These are phyloP conservation scores for Desmodus rotundus DNA, from an alignment of 2,113 vertebrate species.

Conservation along the genomic window DNA sequence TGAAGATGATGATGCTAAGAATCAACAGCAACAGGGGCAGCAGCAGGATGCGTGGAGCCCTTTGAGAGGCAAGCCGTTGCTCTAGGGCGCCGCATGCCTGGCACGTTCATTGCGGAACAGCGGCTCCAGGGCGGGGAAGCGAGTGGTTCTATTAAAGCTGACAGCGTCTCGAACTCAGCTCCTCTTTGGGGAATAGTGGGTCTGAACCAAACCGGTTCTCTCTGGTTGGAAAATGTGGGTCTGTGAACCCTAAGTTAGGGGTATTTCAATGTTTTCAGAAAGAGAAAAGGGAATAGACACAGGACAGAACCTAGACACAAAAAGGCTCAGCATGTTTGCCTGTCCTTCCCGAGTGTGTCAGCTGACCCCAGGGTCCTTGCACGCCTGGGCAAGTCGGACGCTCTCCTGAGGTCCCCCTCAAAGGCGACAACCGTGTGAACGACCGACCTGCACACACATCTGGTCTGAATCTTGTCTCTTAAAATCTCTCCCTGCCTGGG, in stretches of 20 bases:
- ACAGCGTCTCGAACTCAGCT: neutral
- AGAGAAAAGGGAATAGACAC: neutral
- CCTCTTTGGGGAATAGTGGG: neutral
- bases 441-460: too few species aligned
- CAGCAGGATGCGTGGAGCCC: too few species aligned
- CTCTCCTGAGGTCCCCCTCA: too few species aligned
- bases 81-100: too few species aligned
- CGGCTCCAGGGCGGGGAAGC: neutral
- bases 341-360: too few species aligned
- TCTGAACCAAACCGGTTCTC: neutral
- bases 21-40: neutral
- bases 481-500: too few species aligned
- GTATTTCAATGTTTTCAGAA: neutral
- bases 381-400: too few species aligned
- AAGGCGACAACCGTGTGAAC: too few species aligned
- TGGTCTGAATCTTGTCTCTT: too few species aligned
- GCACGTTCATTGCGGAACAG: rapidly evolving
- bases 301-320: neutral
- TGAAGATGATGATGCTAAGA: neutral
- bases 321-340: too few species aligned
- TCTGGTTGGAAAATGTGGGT: neutral
- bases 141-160: neutral
- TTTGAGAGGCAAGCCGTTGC: too few species aligned
- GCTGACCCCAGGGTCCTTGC: too few species aligned
- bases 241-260: neutral